Conservation (phyloP, 1,140 invertebrate species). For the Papilio xuthus region DNA sequence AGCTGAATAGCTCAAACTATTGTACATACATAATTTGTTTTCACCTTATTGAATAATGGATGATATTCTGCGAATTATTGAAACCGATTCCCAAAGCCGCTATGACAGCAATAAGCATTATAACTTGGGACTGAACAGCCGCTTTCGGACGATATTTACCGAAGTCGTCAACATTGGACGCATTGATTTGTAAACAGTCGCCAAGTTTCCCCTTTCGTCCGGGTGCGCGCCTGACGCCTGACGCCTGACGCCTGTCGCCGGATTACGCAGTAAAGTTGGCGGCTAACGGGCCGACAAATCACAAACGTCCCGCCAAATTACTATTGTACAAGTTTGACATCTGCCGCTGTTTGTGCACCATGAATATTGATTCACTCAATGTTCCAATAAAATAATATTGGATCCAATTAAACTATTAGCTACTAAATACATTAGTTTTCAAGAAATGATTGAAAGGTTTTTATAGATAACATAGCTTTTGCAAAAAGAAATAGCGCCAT, state of each 20-base stretch:
- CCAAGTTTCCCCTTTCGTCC: constrained; percentile 7
- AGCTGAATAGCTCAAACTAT: background rate
- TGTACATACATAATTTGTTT: no score
- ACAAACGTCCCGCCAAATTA: background rate
- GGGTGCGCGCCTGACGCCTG: background rate
- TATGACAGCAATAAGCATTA: background rate
- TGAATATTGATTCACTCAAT: background rate
- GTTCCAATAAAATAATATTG: background rate
- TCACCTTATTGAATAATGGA: no score
- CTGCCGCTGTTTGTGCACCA: background rate
- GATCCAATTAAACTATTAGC: background rate
- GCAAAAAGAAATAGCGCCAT: background rate
- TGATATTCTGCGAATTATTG: no score
- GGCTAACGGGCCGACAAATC: constrained; percentile 18
- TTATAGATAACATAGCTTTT: background rate
- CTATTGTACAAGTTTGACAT: constrained; percentile 17
- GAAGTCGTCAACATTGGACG: background rate
- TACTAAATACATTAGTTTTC: no score
- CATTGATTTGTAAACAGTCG: constrained; percentile 22
- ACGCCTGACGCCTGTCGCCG: background rate
- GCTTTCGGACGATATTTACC: background rate
- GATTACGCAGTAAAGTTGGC: constrained; percentile 4
- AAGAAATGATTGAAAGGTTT: background rate
- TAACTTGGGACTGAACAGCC: background rate
- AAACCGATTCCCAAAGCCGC: background rate